Evolutionary conservation across 2,113 vertebrate genomes (phyloP), one percentile per base, ranked within the genome.

Genomic region (Aythya baeri): DNA sequence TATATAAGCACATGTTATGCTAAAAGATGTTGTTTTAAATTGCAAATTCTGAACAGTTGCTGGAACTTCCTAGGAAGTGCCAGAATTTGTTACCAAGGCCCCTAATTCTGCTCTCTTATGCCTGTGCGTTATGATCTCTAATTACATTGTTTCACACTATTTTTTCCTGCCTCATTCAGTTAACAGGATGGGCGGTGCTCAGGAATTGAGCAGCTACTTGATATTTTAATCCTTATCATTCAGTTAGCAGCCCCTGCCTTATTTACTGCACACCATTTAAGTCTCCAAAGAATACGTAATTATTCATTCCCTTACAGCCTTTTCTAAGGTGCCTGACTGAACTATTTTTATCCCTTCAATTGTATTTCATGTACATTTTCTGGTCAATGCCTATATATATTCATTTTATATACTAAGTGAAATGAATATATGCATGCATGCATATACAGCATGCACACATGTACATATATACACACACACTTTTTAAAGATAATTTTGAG

Each of bases 91-190:
- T 87, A 89, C 87, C 36, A 83, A 50, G 75, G 63, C 41, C 52
- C 9, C 8, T 77, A 59, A 55, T 83, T 87, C 93, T 91, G 63
- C 50, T 70, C 36, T 80, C 41, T 57, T 86, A 7, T 91, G 84
- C 84, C 59, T 95, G 78, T 93, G 89, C 58, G 2, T 88, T 95
- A 26, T 16, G 63, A 65, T 95, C 81, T 83, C 83, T 91, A 88
- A 94, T 95, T 96, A 90, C 49, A 96, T 96, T 97, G 92, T 96
- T 96, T 95, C 94, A 93, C 95, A 96, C 91, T 93, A 96, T 96
- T 96, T 97, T 97, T 95, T 95, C 88, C 93, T 96, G 92, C 83
- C 90, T 95, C 72, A 91, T 96, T 96, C 72, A 88, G 59, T 65
- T 92, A 81, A 96, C 93, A 96, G 95, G 95, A 97, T 97, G 94